Percentiles rank a stretch among this genome's conserved stretches.
These are phyloP conservation scores for Champsocephalus gunnari DNA, from an alignment of 2,797 vertebrate species.

Conservation along the genomic window DNA sequence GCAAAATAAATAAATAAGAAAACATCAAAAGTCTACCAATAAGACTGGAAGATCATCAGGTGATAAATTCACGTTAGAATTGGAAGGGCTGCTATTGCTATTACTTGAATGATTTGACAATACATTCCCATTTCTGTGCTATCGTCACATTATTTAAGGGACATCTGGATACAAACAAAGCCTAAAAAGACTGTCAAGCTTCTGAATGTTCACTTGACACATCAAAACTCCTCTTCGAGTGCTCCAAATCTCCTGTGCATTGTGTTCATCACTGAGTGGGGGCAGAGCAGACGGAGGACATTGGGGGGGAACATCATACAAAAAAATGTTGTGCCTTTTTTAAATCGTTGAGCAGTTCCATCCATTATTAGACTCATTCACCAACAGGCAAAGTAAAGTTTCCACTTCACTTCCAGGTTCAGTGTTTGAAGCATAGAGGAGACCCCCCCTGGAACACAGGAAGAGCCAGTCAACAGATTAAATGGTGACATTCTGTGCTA, in stretches of 20 bases:
- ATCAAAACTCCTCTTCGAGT: neutral
- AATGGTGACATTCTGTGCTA: neutral
- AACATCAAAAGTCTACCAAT: neutral
- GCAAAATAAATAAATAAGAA: constrained; percentile 16
- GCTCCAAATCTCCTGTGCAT: too few relatives aligned
- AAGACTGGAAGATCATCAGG: neutral
- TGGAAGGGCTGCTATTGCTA: neutral
- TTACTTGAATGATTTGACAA: neutral
- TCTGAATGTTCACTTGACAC: neutral
- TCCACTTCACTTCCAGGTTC: neutral
- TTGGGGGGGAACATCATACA: too few relatives aligned
- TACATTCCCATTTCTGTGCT: neutral
- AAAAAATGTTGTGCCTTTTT: too few relatives aligned
- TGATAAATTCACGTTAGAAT: neutral
- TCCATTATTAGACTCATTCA: neutral
- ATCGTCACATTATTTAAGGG: neutral
- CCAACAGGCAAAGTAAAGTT: neutral
- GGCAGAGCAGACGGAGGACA: too few relatives aligned
- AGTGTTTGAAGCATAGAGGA: neutral
- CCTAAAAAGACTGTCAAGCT: neutral
- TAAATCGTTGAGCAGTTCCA: neutral
- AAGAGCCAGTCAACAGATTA: neutral
- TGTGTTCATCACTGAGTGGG: too few relatives aligned
- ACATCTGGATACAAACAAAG: neutral
- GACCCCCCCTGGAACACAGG: neutral